Evolutionary conservation across 92 coral and sea anemone species (phyloP).

Genomic region (Ricordea florida): DNA sequence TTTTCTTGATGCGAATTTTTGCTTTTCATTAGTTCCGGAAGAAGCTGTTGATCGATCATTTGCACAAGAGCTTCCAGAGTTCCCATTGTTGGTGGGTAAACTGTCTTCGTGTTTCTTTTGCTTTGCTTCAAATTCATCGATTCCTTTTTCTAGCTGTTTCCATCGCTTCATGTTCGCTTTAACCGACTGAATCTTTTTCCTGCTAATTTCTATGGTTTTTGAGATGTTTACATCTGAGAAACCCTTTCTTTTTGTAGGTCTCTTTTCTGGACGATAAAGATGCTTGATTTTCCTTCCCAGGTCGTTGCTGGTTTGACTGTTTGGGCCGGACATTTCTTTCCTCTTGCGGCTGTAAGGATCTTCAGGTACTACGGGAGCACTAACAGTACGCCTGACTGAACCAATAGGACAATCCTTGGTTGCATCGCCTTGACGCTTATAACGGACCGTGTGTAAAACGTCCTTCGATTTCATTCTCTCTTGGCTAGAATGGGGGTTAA

Average conservation of each 20-base stretch:
- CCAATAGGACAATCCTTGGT: background rate
- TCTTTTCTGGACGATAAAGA: constrained; percentile 43
- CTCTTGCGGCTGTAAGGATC: background rate
- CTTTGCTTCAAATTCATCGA: background rate
- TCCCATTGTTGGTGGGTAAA: too few relatives aligned
- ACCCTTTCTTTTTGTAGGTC: constrained; percentile 40
- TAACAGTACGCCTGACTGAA: background rate
- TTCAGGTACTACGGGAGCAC: background rate
- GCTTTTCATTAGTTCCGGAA: too few relatives aligned
- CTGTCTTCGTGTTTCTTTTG: background rate
- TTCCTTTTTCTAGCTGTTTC: constrained; percentile 34
- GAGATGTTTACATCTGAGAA: constrained; percentile 73
- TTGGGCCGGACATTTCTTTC: background rate
- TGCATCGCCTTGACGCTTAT: background rate
- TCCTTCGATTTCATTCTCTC: background rate
- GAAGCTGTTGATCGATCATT: too few relatives aligned
- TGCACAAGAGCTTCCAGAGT: too few relatives aligned
- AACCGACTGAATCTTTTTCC: constrained; percentile 66
- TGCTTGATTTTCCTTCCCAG: constrained; percentile 53
- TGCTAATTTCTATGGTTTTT: constrained; percentile 61
- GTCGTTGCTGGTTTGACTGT: constrained; percentile 38
- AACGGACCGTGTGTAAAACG: background rate
- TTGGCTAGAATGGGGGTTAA: too few relatives aligned
- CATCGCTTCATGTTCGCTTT: constrained; percentile 76
- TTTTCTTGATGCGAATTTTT: constrained; percentile 20